Evolutionary conservation across 2,888 invertebrate species (phyloP), one percentile per base, ranked within the genome.

Genomic region (Lycia hirtaria): DNA sequence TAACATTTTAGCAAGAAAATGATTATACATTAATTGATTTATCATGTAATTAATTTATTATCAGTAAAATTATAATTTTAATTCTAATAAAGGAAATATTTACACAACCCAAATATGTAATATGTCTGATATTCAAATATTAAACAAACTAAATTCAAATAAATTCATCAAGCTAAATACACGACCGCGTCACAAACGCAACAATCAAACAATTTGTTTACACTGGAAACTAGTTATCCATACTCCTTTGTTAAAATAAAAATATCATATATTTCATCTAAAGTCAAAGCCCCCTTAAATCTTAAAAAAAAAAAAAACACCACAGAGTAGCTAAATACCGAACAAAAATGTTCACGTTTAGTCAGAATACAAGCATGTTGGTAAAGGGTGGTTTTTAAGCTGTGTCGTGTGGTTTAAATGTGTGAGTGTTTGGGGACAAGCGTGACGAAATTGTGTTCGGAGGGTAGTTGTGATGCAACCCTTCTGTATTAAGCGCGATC

Each of bases 131-230:
- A 45, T 53, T n/a, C 12, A 66, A 65, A 60, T 40, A 33, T 33
- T 19, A 40, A 0, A 19, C 24, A 54, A 47, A 45, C 38, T 66
- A 44, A 49, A 56, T 50, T 38, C 32, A 56, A 56, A 57, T 56
- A 28, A 33, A 15, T 51, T 24, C 65, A 54, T 62, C 62, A 62
- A 68, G 65, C 64, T 49, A 71, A 74, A 75, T 71, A 73, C 70
- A 67, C 63, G 66, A 64, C 70, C 67, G 65, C 62, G 65, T 66
- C 76, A 71, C 73, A 48, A 68, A 71, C 44, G 69, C 70, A 76
- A 81, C 81, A 86, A 87, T 81, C 65, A 75, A 81, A 74, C 85
- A 87, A 87, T 89, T 89, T 91, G 89, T 89, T 89, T 88, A 83
- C 88, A 89, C 84, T 85, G 75, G 80, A 83, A 85, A 85, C 83